Percentiles rank a stretch among this genome's conserved stretches.
phyloP scores from a whole-genome alignment of 2,888 invertebrate genomes.

The Orthosia incerta region DNA sequence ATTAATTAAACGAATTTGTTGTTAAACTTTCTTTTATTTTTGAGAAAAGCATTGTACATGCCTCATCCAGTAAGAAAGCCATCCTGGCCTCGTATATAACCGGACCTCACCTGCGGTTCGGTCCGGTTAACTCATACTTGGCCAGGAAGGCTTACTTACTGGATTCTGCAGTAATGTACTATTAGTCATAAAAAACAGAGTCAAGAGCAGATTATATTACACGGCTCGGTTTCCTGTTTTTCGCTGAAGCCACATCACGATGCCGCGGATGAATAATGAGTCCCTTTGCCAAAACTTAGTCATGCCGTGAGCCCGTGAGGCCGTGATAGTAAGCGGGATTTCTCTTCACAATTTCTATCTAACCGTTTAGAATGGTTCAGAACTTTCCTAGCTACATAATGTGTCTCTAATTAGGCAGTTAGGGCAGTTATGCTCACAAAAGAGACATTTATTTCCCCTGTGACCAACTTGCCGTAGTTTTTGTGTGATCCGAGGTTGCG shows the following conservation, averaged over 20 bases:
- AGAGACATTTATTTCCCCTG: constrained; percentile 76
- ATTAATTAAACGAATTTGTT: too few relatives aligned
- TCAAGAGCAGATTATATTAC: background rate
- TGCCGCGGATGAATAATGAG: constrained; percentile 54
- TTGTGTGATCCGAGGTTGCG: constrained; percentile 67
- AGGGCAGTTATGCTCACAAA: constrained; percentile 75
- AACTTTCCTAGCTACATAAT: constrained; percentile 73
- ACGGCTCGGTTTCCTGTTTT: constrained; percentile 16
- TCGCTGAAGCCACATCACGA: constrained; percentile 30
- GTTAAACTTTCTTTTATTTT: too few relatives aligned
- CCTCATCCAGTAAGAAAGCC: too few relatives aligned
- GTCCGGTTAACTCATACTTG: too few relatives aligned
- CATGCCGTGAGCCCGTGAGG: constrained; percentile 11
- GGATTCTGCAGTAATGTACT: too few relatives aligned
- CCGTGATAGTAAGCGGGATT: constrained; percentile 40
- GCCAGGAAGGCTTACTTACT: too few relatives aligned
- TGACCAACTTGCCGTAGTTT: constrained; percentile 70
- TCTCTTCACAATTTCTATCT: constrained; percentile 63
- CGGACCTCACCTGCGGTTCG: too few relatives aligned
- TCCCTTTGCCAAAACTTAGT: constrained; percentile 44
- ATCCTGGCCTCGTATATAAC: too few relatives aligned
- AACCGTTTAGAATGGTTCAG: constrained; percentile 65
- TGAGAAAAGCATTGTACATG: too few relatives aligned
- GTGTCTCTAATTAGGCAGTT: constrained; percentile 78
- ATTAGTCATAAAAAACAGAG: constrained; percentile 14